Conservation (phyloP, 1,140 invertebrate genomes). For the Spodoptera frugiperda region DNA sequence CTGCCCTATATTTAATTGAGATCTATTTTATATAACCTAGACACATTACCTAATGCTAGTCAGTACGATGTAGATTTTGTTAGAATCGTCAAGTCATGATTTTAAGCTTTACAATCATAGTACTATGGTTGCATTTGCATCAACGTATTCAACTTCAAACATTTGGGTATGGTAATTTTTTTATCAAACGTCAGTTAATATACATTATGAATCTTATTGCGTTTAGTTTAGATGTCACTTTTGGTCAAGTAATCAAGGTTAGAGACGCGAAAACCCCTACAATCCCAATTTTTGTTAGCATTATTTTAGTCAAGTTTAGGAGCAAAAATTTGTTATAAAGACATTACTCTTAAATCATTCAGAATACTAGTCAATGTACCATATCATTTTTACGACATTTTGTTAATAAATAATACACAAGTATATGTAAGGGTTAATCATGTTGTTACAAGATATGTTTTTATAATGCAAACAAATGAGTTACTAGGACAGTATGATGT, state of each 20-base stretch:
- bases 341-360: slow-evolving; percentile 39
- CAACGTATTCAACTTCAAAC: neutral
- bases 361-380: slow-evolving; percentile 78
- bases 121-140: slow-evolving; percentile 14
- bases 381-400: slow-evolving; percentile 82
- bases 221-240: neutral
- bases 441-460: slow-evolving; percentile 84
- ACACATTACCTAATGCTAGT: slow-evolving; percentile 82
- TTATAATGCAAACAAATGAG: slow-evolving; percentile 82
- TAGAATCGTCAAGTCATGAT: slow-evolving; percentile 54
- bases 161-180: slow-evolving; percentile 1
- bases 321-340: slow-evolving; percentile 32
- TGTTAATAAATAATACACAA: slow-evolving; percentile 69
- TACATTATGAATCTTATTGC: neutral
- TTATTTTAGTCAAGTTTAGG: slow-evolving; percentile 8
- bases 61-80: slow-evolving; percentile 77
- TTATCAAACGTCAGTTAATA: neutral
- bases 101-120: slow-evolving; percentile 39
- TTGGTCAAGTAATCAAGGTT: slow-evolving; percentile 8
- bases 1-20: slow-evolving; percentile 85
- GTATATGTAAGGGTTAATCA: slow-evolving; percentile 76
- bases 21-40: slow-evolving; percentile 86
- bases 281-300: neutral
- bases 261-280: neutral
- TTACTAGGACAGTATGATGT: slow-evolving; percentile 84